Evolutionary conservation across 2,888 invertebrate genomes (phyloP).

Genomic region (Chaetoderma sp.): DNA sequence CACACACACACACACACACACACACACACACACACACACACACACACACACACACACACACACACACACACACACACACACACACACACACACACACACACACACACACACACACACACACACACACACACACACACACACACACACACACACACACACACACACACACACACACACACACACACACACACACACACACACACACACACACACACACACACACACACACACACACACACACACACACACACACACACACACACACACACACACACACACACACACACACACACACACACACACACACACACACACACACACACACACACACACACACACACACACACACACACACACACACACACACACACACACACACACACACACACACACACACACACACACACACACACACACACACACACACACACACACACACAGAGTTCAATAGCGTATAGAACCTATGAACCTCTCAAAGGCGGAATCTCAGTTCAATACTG

Average conservation of each 20-base stretch:
- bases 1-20: neutral
- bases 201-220: neutral
- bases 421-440: neutral
- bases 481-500: no score
- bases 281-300: neutral
- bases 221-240: neutral
- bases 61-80: neutral
- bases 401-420: neutral
- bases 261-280: neutral
- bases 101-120: neutral
- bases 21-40: neutral
- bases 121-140: neutral
- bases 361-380: neutral
- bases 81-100: neutral
- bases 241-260: neutral
- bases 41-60: neutral
- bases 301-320: neutral
- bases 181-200: neutral
- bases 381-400: neutral
- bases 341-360: neutral
- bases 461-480: no score
- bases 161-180: neutral
- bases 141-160: neutral
- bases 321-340: neutral
- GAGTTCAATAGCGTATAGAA: no score